These are phyloP conservation scores for Neoniphon sammara DNA, from an alignment of 2,797 vertebrate species.

Conservation along the genomic window DNA sequence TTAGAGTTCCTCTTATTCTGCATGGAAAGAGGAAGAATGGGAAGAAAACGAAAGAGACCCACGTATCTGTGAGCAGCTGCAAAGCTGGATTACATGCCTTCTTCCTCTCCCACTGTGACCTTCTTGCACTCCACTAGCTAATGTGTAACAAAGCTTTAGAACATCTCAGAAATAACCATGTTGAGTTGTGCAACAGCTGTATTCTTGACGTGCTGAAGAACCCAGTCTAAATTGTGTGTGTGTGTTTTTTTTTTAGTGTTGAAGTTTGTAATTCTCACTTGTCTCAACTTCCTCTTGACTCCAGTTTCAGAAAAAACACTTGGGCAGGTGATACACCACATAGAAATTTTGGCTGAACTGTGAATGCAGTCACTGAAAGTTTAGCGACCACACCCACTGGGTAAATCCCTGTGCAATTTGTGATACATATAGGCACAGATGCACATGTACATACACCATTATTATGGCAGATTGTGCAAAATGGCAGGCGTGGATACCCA, in stretches of 20 bases:
- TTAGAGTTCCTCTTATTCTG: conserved; percentile 50
- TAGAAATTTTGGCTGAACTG: conserved; percentile 24
- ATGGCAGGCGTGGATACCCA: conserved; percentile 56
- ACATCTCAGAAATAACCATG: conserved; percentile 21
- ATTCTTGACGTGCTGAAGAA: conserved; percentile 34
- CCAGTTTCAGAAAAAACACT: conserved; percentile 35
- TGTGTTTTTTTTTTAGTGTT: conserved; percentile 52
- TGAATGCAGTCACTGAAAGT: conserved; percentile 42
- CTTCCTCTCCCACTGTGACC: neutral
- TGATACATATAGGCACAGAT: conserved; percentile 44
- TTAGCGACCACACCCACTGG: conserved; percentile 62
- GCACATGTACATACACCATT: conserved; percentile 40
- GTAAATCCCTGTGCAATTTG: conserved; percentile 62
- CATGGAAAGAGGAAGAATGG: conserved; percentile 61
- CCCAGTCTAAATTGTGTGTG: conserved; percentile 40
- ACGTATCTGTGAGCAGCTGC: conserved; percentile 18
- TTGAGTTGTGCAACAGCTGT: conserved; percentile 26
- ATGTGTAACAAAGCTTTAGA: conserved; percentile 28
- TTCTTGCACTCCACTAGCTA: conserved; percentile 14
- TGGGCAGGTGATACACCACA: conserved; percentile 41
- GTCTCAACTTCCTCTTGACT: conserved; percentile 66
- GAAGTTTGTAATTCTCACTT: conserved; percentile 53
- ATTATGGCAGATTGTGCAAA: conserved; percentile 66
- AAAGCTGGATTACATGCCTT: conserved; percentile 10
- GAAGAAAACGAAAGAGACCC: conserved; percentile 41